Conservation (phyloP, 2,888 invertebrate genomes). For the Crocallis elinguaria region DNA sequence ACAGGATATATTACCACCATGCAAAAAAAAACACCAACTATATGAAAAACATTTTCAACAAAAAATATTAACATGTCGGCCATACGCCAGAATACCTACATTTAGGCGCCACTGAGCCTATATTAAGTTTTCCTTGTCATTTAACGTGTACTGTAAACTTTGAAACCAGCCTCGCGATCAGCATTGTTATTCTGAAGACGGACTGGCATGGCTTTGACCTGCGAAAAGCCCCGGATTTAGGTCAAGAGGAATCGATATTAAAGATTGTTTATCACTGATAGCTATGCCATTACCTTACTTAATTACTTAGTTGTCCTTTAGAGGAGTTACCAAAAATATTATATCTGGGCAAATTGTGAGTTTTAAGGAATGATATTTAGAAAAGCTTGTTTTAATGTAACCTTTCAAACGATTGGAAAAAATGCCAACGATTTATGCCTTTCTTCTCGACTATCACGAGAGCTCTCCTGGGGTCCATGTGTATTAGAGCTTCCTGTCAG, state of each 20-base stretch:
- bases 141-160: background rate
- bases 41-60: background rate
- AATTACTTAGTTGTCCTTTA: too few species aligned
- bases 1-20: background rate
- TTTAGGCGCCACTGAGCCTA: background rate
- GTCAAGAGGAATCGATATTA: slow-evolving; percentile 79
- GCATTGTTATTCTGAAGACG: slow-evolving; percentile 50
- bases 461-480: too few species aligned
- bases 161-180: slow-evolving; percentile 1
- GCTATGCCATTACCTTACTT: background rate
- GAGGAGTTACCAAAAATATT: too few species aligned
- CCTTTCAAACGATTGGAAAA: too few species aligned
- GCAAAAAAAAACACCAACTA: background rate
- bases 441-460: too few species aligned
- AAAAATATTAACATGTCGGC: background rate
- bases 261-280: slow-evolving; percentile 31
- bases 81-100: background rate
- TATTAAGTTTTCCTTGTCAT: slow-evolving; percentile 15
- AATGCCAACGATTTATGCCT: too few species aligned
- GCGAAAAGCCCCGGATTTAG: slow-evolving; percentile 53
- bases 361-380: too few species aligned
- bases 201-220: slow-evolving; percentile 75
- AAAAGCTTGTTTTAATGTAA: background rate
- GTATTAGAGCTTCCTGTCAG: too few species aligned
- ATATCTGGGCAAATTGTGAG: too few species aligned